A percentile compares a stretch with the other conserved stretches of the same genome.
Conservation (phyloP, 2,888 invertebrate genomes). For the Halictus ligatus region DNA sequence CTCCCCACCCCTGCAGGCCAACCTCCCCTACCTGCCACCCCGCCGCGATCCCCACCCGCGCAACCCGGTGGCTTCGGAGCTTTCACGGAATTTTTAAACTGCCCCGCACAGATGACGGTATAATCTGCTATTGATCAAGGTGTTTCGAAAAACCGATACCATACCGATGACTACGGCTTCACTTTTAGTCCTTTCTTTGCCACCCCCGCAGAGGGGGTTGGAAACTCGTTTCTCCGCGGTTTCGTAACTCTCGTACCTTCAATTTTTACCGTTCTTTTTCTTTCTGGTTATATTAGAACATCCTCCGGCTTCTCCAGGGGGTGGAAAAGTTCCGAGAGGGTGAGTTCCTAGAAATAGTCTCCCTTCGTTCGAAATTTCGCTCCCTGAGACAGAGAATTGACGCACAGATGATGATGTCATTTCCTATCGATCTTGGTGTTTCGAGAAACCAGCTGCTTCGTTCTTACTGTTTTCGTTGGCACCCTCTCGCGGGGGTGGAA, state of each 20-base stretch:
- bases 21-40: constrained; percentile 65
- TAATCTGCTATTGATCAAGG: constrained; percentile 83
- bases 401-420: too few species aligned
- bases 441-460: too few species aligned
- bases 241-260: constrained; percentile 11
- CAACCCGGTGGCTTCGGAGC: constrained; percentile 78
- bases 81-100: constrained; percentile 83
- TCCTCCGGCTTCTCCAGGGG: too few species aligned
- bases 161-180: constrained; percentile 70
- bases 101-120: constrained; percentile 81
- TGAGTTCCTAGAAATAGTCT: too few species aligned
- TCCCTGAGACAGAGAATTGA: too few species aligned
- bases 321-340: too few species aligned
- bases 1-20: constrained; percentile 46
- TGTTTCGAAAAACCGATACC: constrained; percentile 76
- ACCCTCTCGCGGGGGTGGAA: too few species aligned
- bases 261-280: background rate
- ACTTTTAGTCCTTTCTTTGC: constrained; percentile 49
- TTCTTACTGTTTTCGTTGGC: too few species aligned
- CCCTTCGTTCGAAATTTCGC: too few species aligned
- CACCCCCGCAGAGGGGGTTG: background rate
- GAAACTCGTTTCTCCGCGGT: constrained; percentile 26
- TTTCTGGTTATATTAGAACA: too few species aligned
- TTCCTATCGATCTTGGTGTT: too few species aligned
- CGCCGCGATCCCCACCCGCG: constrained; percentile 63